Evolutionary conservation across 2,888 invertebrate genomes (phyloP), one percentile per base, ranked within the genome.

Genomic region (Mylabris sibirica): DNA sequence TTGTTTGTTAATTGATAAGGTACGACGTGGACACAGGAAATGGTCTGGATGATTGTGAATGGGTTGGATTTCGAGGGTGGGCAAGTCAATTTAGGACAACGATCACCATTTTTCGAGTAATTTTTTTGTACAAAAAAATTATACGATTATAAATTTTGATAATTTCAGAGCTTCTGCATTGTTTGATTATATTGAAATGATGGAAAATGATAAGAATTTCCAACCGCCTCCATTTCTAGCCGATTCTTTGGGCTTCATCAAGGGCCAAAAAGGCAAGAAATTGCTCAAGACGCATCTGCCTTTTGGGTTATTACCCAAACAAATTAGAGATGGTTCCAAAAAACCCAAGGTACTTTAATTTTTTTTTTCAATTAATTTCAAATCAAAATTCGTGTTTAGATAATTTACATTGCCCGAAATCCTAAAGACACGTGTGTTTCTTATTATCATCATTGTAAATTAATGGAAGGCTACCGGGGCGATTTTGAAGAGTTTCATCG

Each of bases 21-120:
- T 4, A 93, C 93, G 24, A 93, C 93, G 20, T 93, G 93, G 93
- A 88, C 91, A 0, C 92, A 92, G 81, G 93, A 93, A 85, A 88
- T 93, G 85, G 89, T 92, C 0, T 93, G 92, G 90, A 85, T 92
- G 68, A 86, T 93, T 57, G 86, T 88, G 68, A 90, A 90, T 70
- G 85, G 90, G 73, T 81, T 91, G 61, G 87, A 93, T 81, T 90
- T 88, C 71, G 84, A 83, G 24, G 90, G 91, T 0, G 87, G 87
- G 80, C 76, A 77, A 69, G 84, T 84, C 26, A 85, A 87, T 6
- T 81, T 90, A 0, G 86, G 86, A n/a, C 85, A 87, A 68, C 84
- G 93, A 78, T 93, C 91, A 78, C 92, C 93, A 4, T 93, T 91
- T 87, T 82, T 92, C 70, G 91, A 92, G 91, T 90, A 83, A 88